Percentiles rank a stretch among this genome's conserved stretches.
These are phyloP conservation scores for Cassiopea andromeda DNA, from an alignment of 30 jellyfish, hydroid and myxozoan species.

Conservation along the genomic window DNA sequence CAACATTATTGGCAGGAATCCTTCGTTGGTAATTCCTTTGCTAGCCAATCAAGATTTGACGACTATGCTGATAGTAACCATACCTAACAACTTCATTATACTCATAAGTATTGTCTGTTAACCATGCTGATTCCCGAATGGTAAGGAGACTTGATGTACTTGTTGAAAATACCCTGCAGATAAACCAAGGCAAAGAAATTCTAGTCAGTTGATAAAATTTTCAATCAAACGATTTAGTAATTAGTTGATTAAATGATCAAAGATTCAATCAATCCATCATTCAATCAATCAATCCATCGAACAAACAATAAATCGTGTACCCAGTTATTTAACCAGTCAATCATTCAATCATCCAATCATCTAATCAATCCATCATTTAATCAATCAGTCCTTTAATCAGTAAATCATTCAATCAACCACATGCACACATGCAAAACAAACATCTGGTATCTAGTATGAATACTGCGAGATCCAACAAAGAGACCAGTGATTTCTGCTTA, in stretches of 20 bases:
- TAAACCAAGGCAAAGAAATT: neutral
- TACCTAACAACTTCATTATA: slow-evolving; percentile 97
- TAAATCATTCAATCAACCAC: neutral
- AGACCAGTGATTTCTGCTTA: no score
- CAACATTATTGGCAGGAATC: no score
- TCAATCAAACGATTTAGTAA: neutral
- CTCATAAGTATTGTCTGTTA: slow-evolving; percentile 95
- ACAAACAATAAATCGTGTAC: neutral
- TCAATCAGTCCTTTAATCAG: neutral
- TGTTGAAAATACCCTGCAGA: slow-evolving; percentile 72
- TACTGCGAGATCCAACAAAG: no score
- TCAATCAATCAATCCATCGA: neutral
- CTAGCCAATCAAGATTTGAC: no score
- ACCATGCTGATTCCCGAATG: slow-evolving; percentile 96
- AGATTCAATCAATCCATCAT: neutral
- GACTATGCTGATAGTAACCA: neutral
- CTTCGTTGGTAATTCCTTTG: no score
- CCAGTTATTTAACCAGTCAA: no score
- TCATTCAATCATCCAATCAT: neutral
- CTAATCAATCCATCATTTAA: neutral
- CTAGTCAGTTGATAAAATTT: neutral
- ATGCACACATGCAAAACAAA: no score
- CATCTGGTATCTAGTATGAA: no score
- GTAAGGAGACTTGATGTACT: slow-evolving; percentile 77
- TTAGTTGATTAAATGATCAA: neutral